Evolutionary conservation across 2,113 vertebrate species (phyloP).

Genomic region (Silurus meridionalis): DNA sequence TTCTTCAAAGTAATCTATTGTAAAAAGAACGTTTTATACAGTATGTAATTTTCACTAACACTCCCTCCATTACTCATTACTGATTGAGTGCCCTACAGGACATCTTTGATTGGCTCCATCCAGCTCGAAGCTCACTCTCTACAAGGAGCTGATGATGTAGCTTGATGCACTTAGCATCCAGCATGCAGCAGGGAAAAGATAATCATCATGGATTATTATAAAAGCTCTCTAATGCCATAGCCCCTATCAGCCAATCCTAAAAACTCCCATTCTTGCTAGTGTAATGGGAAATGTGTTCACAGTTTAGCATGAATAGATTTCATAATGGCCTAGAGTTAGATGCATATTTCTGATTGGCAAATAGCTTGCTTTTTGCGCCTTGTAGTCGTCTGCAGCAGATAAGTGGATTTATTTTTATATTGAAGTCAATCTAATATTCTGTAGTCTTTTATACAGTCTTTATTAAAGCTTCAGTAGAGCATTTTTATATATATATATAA

Average conservation of each 20-base stretch:
- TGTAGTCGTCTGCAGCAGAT: not conserved
- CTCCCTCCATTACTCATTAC: not conserved
- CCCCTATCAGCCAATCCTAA: not conserved
- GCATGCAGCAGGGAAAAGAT: constrained; percentile 36
- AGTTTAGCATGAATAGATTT: constrained; percentile 31
- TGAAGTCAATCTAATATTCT: constrained; percentile 10
- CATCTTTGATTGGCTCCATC: constrained; percentile 20
- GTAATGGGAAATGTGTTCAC: constrained; percentile 29
- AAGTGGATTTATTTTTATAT: constrained; percentile 30
- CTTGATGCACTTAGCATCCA: constrained; percentile 50
- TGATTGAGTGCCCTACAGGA: constrained; percentile 15
- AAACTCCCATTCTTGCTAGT: not conserved
- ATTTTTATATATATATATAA: not conserved
- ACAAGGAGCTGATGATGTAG: constrained; percentile 33
- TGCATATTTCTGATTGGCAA: constrained; percentile 17
- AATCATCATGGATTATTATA: constrained; percentile 48
- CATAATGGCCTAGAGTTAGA: constrained; percentile 28
- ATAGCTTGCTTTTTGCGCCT: not conserved
- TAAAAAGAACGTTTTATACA: not conserved
- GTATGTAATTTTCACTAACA: constrained; percentile 18
- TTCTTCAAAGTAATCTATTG: not conserved
- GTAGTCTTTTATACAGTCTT: not conserved
- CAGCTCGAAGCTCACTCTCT: constrained; percentile 28
- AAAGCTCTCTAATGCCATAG: constrained; percentile 43
- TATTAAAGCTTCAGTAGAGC: not conserved